phyloP scores from a whole-genome alignment of 2,113 vertebrate species.

The Apus apus region DNA sequence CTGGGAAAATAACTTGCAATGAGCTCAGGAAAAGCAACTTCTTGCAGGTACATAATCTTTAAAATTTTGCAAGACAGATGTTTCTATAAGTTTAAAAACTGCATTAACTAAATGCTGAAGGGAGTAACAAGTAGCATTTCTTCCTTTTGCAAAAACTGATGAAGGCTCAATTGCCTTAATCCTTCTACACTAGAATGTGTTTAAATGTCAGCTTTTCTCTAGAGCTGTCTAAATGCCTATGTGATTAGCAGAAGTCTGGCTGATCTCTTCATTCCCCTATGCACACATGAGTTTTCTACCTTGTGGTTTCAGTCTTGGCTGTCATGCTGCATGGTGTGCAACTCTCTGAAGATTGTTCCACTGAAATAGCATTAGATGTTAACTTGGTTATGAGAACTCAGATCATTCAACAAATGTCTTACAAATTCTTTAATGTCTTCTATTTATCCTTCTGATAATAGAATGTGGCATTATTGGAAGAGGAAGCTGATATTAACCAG shows the following conservation, averaged over 20 bases:
- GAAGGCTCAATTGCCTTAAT: neutral
- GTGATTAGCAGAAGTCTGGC: neutral
- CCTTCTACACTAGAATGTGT: neutral
- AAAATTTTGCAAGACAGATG: neutral
- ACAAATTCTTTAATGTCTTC: neutral
- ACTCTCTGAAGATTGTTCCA: neutral
- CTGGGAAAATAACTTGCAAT: constrained; percentile 86
- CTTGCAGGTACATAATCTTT: constrained; percentile 81
- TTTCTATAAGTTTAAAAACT: neutral
- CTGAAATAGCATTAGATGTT: neutral
- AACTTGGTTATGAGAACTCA: neutral
- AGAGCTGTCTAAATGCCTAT: neutral
- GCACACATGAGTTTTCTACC: neutral
- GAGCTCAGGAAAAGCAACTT: constrained; percentile 94
- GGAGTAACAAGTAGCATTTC: neutral
- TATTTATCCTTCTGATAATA: constrained; percentile 64
- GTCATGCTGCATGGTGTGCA: neutral
- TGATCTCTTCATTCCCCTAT: neutral
- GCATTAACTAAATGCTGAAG: neutral
- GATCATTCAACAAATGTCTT: neutral
- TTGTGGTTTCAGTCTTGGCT: neutral
- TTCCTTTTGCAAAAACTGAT: neutral
- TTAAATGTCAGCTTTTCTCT: neutral
- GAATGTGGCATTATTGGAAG: constrained; percentile 90
- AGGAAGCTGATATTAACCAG: constrained; percentile 94